Percentiles rank a stretch among this genome's conserved stretches.
phyloP scores from a whole-genome alignment of 2,888 invertebrate species.

The Spicauda simplicius region DNA sequence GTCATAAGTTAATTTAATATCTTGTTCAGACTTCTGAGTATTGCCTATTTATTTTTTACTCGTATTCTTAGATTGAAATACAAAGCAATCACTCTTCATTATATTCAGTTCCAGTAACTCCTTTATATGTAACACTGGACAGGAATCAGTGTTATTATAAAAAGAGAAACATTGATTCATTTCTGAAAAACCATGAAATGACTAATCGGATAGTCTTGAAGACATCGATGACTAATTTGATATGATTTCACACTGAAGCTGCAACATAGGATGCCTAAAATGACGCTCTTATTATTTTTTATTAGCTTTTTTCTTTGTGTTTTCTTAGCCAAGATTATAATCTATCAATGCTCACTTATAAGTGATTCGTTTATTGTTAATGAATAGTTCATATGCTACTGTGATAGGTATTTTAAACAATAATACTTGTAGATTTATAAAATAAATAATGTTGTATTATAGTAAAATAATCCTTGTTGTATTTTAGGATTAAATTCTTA shows the following conservation, averaged over 20 bases:
- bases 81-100: constrained; percentile 24
- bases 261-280: constrained; percentile 44
- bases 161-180: constrained; percentile 44
- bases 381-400: too few species aligned
- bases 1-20: constrained; percentile 8
- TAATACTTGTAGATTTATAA: too few species aligned
- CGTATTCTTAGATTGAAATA: constrained; percentile 2
- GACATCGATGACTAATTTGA: constrained; percentile 53
- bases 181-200: constrained; percentile 53
- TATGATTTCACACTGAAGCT: constrained; percentile 50
- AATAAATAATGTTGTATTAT: too few species aligned
- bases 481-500: too few species aligned
- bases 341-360: too few species aligned
- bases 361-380: too few species aligned
- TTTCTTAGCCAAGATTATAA: too few species aligned
- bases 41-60: constrained; percentile 22
- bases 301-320: too few species aligned
- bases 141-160: constrained; percentile 25
- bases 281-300: constrained; percentile 44
- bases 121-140: not conserved
- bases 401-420: too few species aligned
- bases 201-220: constrained; percentile 50
- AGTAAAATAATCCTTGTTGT: too few species aligned
- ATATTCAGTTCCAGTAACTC: constrained; percentile 1
- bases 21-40: constrained; percentile 27